Conservation (phyloP, 2,888 invertebrate genomes). For the Coenonympha arcania region DNA sequence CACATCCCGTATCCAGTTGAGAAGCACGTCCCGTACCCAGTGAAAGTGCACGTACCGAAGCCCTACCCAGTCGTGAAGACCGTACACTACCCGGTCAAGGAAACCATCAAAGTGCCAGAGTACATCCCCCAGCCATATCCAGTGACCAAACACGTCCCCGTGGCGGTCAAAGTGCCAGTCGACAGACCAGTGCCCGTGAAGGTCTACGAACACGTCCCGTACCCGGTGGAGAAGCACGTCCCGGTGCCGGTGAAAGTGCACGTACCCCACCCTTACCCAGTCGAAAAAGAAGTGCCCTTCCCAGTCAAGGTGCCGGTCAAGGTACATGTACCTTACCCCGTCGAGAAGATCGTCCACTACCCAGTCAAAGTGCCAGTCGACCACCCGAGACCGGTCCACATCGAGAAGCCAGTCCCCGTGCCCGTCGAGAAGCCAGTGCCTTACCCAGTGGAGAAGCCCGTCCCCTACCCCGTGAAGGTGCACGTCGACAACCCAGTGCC, state of each 20-base stretch:
- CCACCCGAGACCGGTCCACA: constrained; percentile 78
- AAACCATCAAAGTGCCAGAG: constrained; percentile 78
- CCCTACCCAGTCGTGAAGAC: constrained; percentile 82
- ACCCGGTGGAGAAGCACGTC: constrained; percentile 81
- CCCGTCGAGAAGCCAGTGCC: constrained; percentile 83
- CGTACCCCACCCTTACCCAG: constrained; percentile 82
- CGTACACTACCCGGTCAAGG: constrained; percentile 78
- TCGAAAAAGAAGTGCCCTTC: constrained; percentile 79
- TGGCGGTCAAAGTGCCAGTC: constrained; percentile 79
- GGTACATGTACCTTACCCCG: constrained; percentile 82
- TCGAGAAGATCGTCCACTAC: constrained; percentile 81
- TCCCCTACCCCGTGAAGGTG: constrained; percentile 81
- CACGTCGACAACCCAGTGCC: constrained; percentile 79
- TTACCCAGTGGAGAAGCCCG: constrained; percentile 81
- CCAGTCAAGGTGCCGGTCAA: constrained; percentile 81
- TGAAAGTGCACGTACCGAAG: constrained; percentile 80
- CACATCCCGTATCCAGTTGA: constrained; percentile 79
- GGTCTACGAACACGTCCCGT: constrained; percentile 76
- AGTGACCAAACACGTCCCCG: constrained; percentile 78
- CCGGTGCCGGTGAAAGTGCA: constrained; percentile 80
- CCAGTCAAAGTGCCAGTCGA: constrained; percentile 81
- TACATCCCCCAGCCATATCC: constrained; percentile 80
- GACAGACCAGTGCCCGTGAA: constrained; percentile 79
- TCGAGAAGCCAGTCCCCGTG: constrained; percentile 79
- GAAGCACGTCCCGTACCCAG: constrained; percentile 78